Base-by-base conservation (phyloP, 1,140 invertebrate genomes). In the Ostrea edulis region DNA sequence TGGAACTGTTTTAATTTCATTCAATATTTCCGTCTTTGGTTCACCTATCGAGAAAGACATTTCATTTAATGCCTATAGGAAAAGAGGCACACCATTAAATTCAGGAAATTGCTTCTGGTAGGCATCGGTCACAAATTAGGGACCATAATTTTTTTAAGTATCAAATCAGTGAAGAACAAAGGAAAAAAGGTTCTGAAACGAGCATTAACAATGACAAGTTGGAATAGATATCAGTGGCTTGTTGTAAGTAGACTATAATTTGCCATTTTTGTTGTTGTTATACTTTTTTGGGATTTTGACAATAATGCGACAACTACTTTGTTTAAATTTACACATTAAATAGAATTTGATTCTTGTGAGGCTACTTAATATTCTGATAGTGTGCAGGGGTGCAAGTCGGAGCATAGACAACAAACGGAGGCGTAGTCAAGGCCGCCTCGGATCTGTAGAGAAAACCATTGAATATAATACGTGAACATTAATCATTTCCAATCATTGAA, bases 11-110 rank as follows among this genome's bases (percentile, higher is more conserved):
- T 77, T 77, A 77, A 77, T 77, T 77, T 77, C 12, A 44, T 77
- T 77, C 68, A 77, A 77, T 77, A 77, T 77, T 77, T 77, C 68
- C 68, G 68, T 35, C 68, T 77, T 35, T 14, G 68, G 68, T 77
- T 77, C 22, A 77, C 68, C 68, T 77, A 77, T 77, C 35, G 29
- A 77, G 65, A 77, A 77, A 62, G 58, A 62, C 14, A 20, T n/a
- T 0, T 62, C 58, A 62, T 62, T 62, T 62, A 0, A 62, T 5
- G 5, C 35, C 35, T 44, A 44, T 44, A 44, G 35, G 35, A 44
- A 44, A 62, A 62, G n/a, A 62, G 17, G 20, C 55, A 25, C 14
- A 77, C 12, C 29, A 77, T 14, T 77, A 29, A 14, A 77, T 77
- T 35, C 68, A 77, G 68, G 68, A 77, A 77, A 77, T 77, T 35